Evolutionary conservation across 2,113 vertebrate species (phyloP), one percentile per base, ranked within the genome.

Genomic region (Orientallactaga bullata): DNA sequence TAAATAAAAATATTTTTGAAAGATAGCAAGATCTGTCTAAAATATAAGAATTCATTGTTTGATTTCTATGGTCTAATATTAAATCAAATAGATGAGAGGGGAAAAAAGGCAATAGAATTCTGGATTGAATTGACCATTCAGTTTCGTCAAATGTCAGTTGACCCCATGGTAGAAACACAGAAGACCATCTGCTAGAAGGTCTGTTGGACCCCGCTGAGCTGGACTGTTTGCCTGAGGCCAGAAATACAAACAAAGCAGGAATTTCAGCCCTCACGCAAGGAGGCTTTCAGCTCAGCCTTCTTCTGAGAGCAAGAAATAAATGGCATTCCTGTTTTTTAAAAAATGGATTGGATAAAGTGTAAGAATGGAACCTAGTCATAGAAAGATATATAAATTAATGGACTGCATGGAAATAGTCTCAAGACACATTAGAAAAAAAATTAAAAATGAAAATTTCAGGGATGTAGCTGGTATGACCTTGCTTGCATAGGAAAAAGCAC

Each of bases 61-160:
- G 69, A 77, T 71, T 39, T 35, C 72, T 42, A 42, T 65, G 60
- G 74, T 65, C 85, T 88, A 61, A 71, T 30, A 69, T 17, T 79
- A 87, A 93, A 86, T 91, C 13, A 96, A 89, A 89, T 61, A 71
- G 8, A 93, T 76, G 72, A 80, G 55, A 94, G 42, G 68, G 63
- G 5, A 47, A 47, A 93, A 93, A 91, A 72, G 61, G 37, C 61
- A 87, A 77, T 72, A 76, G 91, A 77, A 93, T 96, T 95, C 23
- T 84, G 18, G 30, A 89, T 63, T 83, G 94, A 95, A 95, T 37
- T 81, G 93, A 39, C 71, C 63, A 80, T 86, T 95, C 42, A 86
- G 58, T 88, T 83, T 79, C 80, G 89, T 92, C 78, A 92, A 93
- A 83, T 92, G 82, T 58, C 77, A 88, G 74, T 88, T 92, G 84